These are phyloP conservation scores for Sesia apiformis DNA, from an alignment of 2,888 invertebrate genomes.

Conservation along the genomic window DNA sequence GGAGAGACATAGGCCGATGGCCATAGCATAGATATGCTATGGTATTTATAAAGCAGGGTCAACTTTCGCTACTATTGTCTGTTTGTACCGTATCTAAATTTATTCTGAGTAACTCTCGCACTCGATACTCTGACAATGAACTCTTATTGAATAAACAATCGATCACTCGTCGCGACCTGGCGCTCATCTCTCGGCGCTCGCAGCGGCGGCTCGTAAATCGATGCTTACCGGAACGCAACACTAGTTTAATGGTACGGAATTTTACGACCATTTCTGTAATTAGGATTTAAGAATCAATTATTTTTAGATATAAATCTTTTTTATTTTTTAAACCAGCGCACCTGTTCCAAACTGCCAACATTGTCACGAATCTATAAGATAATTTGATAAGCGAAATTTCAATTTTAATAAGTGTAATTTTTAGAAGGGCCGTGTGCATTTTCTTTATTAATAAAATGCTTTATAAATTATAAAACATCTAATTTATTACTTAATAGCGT, in stretches of 20 bases:
- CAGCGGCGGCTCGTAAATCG: conserved; percentile 59
- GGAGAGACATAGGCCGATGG: no score
- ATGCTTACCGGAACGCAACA: conserved; percentile 45
- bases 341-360: no score
- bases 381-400: no score
- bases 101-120: conserved; percentile 54
- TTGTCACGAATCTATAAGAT: no score
- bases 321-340: no score
- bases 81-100: conserved; percentile 30
- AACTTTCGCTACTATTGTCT: neutral
- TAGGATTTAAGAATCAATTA: neutral
- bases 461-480: no score
- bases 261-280: conserved; percentile 51
- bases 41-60: neutral
- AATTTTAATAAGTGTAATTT: no score
- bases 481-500: no score
- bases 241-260: conserved; percentile 48
- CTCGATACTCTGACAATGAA: conserved; percentile 68
- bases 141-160: conserved; percentile 62
- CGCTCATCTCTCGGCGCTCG: conserved; percentile 51
- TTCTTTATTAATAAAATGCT: no score
- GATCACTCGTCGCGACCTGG: conserved; percentile 60
- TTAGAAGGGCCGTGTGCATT: no score
- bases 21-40: no score
- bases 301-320: neutral